phyloP scores from a whole-genome alignment of 2,888 invertebrate species.

The Geophilus truncorum region DNA sequence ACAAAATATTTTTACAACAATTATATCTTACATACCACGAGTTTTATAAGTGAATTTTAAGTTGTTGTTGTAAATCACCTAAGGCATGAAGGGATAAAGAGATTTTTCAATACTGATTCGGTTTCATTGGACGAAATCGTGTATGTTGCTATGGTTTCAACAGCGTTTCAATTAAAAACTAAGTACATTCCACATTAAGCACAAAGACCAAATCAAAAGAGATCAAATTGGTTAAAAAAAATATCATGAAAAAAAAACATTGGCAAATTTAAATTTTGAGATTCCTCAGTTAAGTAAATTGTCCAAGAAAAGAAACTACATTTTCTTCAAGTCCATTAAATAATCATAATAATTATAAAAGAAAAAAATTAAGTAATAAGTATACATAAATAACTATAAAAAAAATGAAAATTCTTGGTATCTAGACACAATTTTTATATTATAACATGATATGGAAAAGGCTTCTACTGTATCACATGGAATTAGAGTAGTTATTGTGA shows the following conservation, averaged over 20 bases:
- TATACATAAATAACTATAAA: not conserved
- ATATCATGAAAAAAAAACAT: not conserved
- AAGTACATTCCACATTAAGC: not conserved
- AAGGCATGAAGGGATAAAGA: constrained; percentile 8
- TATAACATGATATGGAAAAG: not conserved
- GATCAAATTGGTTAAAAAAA: not conserved
- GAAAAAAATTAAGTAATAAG: not conserved
- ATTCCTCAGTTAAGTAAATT: not conserved
- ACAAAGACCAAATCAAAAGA: not conserved
- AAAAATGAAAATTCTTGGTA: not conserved
- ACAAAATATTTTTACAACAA: no score
- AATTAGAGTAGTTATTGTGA: not conserved
- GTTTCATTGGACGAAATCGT: constrained; percentile 14
- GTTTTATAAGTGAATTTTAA: no score
- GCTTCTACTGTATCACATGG: constrained; percentile 13
- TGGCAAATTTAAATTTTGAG: not conserved
- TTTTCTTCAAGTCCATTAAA: not conserved
- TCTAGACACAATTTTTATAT: not conserved
- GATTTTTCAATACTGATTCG: constrained; percentile 15
- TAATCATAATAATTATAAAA: not conserved
- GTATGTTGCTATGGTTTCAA: not conserved
- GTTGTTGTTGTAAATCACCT: not conserved
- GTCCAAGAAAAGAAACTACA: not conserved
- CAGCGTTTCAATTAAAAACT: not conserved
- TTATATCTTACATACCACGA: no score